Conservation (phyloP, 2,888 invertebrate genomes). For the Azorinus chamasolen region DNA sequence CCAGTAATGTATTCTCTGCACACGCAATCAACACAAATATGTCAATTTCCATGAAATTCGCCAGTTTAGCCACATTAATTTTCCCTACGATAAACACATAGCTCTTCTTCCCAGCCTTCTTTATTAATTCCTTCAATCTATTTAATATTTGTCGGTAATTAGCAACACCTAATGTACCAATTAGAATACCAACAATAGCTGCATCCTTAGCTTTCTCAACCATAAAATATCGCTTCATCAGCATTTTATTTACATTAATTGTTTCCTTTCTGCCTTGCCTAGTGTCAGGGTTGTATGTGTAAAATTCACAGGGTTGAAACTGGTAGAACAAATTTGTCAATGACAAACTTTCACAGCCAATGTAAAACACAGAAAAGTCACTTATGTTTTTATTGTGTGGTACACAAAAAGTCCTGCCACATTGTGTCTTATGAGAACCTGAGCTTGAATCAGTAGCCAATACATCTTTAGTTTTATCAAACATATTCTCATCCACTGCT, state of each 20-base stretch:
- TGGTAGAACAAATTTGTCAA: constrained; percentile 89
- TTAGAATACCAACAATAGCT: constrained; percentile 93
- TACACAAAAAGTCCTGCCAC: constrained; percentile 72
- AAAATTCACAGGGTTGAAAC: constrained; percentile 84
- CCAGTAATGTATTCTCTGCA: constrained; percentile 93
- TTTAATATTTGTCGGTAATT: constrained; percentile 91
- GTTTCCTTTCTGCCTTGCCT: constrained; percentile 68
- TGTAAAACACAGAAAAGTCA: constrained; percentile 89
- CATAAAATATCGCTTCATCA: constrained; percentile 93
- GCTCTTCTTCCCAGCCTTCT: constrained; percentile 93
- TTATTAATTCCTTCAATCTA: constrained; percentile 91
- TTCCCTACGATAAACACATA: constrained; percentile 98
- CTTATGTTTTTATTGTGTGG: constrained; percentile 80
- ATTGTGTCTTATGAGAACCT: constrained; percentile 29
- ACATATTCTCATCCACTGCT: background rate
- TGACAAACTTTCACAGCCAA: constrained; percentile 90
- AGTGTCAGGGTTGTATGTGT: constrained; percentile 84
- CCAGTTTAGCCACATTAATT: constrained; percentile 97
- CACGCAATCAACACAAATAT: constrained; percentile 97
- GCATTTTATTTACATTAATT: constrained; percentile 88
- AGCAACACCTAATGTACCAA: constrained; percentile 95
- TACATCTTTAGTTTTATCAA: background rate
- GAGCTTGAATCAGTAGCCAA: too few relatives aligned
- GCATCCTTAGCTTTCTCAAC: constrained; percentile 97
- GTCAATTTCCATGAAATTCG: constrained; percentile 97